Base-by-base conservation (phyloP, 2,113 vertebrate species). In the Eurystomus gularis region DNA sequence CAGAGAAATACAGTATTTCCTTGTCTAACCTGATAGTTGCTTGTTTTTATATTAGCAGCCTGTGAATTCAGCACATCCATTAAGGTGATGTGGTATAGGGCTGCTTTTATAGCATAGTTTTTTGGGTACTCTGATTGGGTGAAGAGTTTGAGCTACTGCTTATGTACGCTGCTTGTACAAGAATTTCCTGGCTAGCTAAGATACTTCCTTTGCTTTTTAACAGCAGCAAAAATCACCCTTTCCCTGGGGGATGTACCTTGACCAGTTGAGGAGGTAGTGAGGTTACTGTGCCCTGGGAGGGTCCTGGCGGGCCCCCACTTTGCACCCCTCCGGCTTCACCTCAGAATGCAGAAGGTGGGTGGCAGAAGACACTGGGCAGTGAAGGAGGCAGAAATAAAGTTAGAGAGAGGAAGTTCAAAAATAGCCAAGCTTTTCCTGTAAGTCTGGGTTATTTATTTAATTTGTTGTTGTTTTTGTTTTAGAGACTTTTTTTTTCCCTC, bases 401-500 rank as follows among this genome's bases (percentile, higher is more conserved):
- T 48, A 49, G 61, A 70, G 81, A 96, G 64, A 95, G 96, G 96
- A 97, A 97, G 91, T 97, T 88, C 88, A 93, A 94, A 96, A 97
- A 97, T 97, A 97, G 78, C 79, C 1, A 4, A 52, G 76, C 61
- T 94, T 94, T 97, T 97, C 97, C 96, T 94, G 88, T 95, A 92
- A 93, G 77, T 72, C 82, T 90, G 93, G 21, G 48, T 88, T 90
- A 72, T 79, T 94, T 94, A 72, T 77, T 90, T 87, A 80, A 72
- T 93, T 42, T 83, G 81, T 17, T 88, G 42, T 4, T 92, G 46
- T 3, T 88, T 93, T 90, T 35, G 2, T 40, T 73, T 79, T 86
- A 54, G 57, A 37, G 58, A 78, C 57, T 10, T 49, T 40, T 37
- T n/a, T 10, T 3, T 3, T 8, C 37, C 4, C 23, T 76, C 52